Evolutionary conservation across 2,888 invertebrate species (phyloP).

Genomic region (Metopia argyrocephala): DNA sequence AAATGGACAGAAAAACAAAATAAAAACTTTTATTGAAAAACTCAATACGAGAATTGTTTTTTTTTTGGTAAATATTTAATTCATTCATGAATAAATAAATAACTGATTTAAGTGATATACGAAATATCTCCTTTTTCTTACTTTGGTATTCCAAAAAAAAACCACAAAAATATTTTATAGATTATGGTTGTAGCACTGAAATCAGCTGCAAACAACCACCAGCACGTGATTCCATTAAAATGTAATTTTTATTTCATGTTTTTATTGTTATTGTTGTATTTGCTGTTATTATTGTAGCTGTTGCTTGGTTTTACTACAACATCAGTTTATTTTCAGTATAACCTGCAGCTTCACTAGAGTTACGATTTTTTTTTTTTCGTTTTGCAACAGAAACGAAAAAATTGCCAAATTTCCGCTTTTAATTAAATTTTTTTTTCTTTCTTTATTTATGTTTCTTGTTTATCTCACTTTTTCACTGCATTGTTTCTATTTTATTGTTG

Average conservation of each 20-base stretch:
- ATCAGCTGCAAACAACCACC: constrained; percentile 11
- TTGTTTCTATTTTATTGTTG: constrained; percentile 4
- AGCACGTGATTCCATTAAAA: constrained; percentile 59
- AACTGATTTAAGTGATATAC: background rate
- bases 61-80: background rate
- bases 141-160: background rate
- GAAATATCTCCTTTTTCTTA: background rate
- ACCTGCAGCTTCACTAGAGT: background rate
- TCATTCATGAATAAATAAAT: background rate
- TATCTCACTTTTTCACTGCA: background rate
- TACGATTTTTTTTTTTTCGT: no score
- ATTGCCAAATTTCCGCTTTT: constrained; percentile 33
- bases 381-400: no score
- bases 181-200: constrained; percentile 11
- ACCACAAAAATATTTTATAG: constrained; percentile 8
- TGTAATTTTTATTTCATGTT: constrained; percentile 12
- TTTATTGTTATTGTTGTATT: background rate
- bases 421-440: no score
- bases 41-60: background rate
- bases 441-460: constrained; percentile 3
- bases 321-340: constrained; percentile 1
- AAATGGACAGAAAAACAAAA: no score
- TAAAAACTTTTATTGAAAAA: no score
- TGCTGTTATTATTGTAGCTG: no score
- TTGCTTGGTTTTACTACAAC: constrained; percentile 7